phyloP scores from a whole-genome alignment of 2,888 invertebrate species.

The Ectropis crepuscularia region DNA sequence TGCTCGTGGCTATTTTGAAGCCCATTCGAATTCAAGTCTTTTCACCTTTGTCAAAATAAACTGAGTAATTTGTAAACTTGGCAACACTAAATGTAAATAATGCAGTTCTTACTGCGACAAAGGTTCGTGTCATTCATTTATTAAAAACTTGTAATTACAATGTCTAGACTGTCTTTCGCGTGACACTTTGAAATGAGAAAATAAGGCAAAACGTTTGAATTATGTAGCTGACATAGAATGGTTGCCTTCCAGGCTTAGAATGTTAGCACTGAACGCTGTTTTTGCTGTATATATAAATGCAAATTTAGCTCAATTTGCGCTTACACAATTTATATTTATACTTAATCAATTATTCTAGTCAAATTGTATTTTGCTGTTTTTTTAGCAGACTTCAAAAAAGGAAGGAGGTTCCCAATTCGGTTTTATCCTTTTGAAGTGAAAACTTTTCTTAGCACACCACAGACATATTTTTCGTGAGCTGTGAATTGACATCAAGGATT shows the following conservation, averaged over 20 bases:
- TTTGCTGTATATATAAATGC: background rate
- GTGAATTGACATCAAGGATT: no score
- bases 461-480: no score
- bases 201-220: slow-evolving; percentile 23
- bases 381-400: no score
- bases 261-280: slow-evolving; percentile 4
- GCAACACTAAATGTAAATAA: background rate
- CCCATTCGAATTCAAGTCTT: background rate
- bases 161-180: slow-evolving; percentile 42
- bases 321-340: no score
- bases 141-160: slow-evolving; percentile 34
- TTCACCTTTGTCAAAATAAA: slow-evolving; percentile 7
- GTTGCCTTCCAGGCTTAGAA: slow-evolving; percentile 22
- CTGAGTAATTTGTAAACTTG: background rate
- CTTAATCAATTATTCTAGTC: no score
- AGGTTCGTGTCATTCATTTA: slow-evolving; percentile 1
- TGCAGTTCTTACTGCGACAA: slow-evolving; percentile 3
- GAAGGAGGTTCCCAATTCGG: no score
- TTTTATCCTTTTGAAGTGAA: no score
- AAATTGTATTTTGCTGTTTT: no score
- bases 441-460: no score
- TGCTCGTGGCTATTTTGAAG: slow-evolving; percentile 5
- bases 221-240: slow-evolving; percentile 17
- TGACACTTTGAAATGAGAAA: slow-evolving; percentile 33
- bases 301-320: no score